phyloP scores from a whole-genome alignment of 2,797 vertebrate species.

The Paedocypris micromegethes region DNA sequence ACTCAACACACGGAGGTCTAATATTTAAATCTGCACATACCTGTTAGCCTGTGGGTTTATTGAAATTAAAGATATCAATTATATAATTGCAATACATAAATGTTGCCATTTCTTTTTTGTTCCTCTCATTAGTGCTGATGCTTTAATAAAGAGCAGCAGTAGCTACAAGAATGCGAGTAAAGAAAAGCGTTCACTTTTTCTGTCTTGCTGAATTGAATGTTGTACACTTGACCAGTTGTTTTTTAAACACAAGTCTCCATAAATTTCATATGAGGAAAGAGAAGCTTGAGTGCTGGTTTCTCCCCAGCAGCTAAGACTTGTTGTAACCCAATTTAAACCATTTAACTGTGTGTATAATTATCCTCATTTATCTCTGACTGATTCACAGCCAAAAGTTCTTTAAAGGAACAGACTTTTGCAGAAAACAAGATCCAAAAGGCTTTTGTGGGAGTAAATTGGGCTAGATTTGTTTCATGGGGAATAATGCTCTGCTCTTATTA shows the following conservation, averaged over 20 bases:
- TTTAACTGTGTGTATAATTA: conserved; percentile 20
- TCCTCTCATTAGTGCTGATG: too few relatives aligned
- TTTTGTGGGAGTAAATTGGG: conserved; percentile 28
- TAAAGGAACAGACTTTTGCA: conserved; percentile 23
- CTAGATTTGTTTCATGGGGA: conserved; percentile 9
- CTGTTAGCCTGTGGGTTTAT: too few relatives aligned
- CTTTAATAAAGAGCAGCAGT: too few relatives aligned
- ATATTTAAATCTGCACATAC: too few relatives aligned
- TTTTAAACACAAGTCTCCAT: not conserved
- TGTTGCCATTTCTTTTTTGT: too few relatives aligned
- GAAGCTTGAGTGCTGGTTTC: conserved; percentile 14
- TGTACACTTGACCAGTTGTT: not conserved
- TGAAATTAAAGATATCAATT: too few relatives aligned
- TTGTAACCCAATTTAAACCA: conserved; percentile 24
- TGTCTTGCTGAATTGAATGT: not conserved
- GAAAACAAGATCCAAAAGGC: conserved; percentile 22
- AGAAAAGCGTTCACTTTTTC: too few relatives aligned
- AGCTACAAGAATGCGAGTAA: too few relatives aligned
- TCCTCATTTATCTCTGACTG: conserved; percentile 35
- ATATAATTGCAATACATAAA: too few relatives aligned
- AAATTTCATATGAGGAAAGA: conserved; percentile 13
- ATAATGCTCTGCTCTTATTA: conserved; percentile 18
- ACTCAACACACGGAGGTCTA: too few relatives aligned
- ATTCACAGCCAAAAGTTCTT: conserved; percentile 29
- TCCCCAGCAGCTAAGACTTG: conserved; percentile 19